A percentile compares a stretch with the other conserved stretches of the same genome.
Conservation (phyloP, 2,888 invertebrate species). For the Nebria salina region DNA sequence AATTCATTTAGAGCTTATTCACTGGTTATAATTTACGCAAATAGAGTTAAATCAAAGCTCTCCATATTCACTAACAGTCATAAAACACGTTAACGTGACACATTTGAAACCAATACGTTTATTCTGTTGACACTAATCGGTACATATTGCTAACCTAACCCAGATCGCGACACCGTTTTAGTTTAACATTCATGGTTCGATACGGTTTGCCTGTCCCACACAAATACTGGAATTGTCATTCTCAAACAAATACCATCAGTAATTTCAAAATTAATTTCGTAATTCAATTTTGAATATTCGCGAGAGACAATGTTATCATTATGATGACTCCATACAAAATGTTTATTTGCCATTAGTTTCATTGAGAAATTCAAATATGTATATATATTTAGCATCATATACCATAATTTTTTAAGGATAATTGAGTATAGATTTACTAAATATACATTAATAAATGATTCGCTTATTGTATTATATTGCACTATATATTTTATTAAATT, state of each 20-base stretch:
- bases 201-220: background rate
- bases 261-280: background rate
- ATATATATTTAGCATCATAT: too few species aligned
- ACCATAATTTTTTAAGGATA: too few species aligned
- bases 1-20: background rate
- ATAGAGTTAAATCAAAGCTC: slow-evolving; percentile 35
- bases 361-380: too few species aligned
- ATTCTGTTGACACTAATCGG: slow-evolving; percentile 16
- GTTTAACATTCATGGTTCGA: slow-evolving; percentile 1
- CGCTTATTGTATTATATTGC: background rate
- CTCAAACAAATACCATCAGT: background rate
- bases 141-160: slow-evolving; percentile 10
- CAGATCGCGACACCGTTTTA: background rate
- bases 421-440: too few species aligned
- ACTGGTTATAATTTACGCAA: slow-evolving; percentile 7
- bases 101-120: slow-evolving; percentile 33
- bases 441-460: too few species aligned
- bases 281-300: background rate
- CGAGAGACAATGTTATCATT: too few species aligned
- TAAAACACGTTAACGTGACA: slow-evolving; percentile 36
- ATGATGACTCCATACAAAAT: too few species aligned
- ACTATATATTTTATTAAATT: background rate
- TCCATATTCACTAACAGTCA: slow-evolving; percentile 23
- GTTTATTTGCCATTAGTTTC: too few species aligned
- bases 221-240: background rate